Conservation (phyloP, 2,888 invertebrate genomes). For the Euclidia mi region DNA sequence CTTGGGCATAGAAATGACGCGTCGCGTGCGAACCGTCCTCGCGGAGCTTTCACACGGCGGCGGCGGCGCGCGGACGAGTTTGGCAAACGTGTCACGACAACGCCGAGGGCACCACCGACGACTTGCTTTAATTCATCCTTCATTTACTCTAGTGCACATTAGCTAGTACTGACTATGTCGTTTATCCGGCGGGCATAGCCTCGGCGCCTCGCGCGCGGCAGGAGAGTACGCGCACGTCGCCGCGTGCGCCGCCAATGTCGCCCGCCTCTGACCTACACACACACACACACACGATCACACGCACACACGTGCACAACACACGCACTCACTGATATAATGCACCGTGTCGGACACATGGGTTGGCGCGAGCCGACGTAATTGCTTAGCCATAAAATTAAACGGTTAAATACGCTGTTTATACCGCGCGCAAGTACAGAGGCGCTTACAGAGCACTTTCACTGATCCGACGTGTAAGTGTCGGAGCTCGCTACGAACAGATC, state of each 20-base stretch:
- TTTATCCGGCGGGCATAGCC: neutral
- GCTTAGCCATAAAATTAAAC: constrained; percentile 4
- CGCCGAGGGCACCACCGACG: constrained; percentile 3
- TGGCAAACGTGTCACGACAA: constrained; percentile 10
- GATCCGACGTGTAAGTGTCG: neutral
- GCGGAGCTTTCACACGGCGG: constrained; percentile 40
- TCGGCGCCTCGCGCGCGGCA: neutral
- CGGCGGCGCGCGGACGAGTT: constrained; percentile 19
- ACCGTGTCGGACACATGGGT: too few species aligned
- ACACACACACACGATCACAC: neutral
- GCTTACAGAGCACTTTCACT: constrained; percentile 7
- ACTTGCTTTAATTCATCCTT: constrained; percentile 20
- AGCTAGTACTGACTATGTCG: constrained; percentile 3
- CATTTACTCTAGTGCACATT: constrained; percentile 9
- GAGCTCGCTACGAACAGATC: neutral
- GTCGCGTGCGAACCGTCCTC: constrained; percentile 37
- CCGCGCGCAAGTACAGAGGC: constrained; percentile 12
- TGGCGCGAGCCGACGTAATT: neutral
- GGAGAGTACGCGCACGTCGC: constrained; percentile 5
- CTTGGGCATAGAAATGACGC: neutral
- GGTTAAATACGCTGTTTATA: constrained; percentile 5
- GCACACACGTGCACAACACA: neutral
- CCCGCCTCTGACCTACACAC: constrained; percentile 16
- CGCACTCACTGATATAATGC: too few species aligned
- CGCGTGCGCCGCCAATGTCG: constrained; percentile 10